Base-by-base conservation (phyloP, 2,113 vertebrate species). In the Kryptolebias marmoratus region DNA sequence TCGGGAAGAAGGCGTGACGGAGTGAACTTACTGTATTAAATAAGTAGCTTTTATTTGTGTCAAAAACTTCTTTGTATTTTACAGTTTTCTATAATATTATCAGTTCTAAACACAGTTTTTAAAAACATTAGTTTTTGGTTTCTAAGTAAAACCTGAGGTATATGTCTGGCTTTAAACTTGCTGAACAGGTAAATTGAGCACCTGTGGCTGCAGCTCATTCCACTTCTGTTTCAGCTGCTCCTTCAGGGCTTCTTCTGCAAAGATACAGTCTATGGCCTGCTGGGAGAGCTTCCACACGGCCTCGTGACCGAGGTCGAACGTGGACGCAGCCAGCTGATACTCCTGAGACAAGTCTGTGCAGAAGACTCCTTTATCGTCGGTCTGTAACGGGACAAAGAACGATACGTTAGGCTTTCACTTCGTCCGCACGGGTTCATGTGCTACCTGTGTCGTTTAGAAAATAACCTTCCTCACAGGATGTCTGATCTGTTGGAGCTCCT, bases 361-460 rank as follows among this genome's bases (percentile, higher is more conserved):
- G 90, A 99, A 99, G 71, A 99, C 93, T 2, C 97, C 98, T 85
- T 99, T 99, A 85, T 98, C 97, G 59, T 99, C 98, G 0, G 98
- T 98, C 98, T 99, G 90, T 36, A 83, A 61, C 7, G 31, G 14
- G 53, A 73, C 39, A 71, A 80, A 28, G 2, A 59, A 73, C 11
- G 44, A 11, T 22, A 42, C 5, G 39, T 42, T 10, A 42, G 39
- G 39, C 39, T 36, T 36, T 36, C 22, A 22, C 22, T 22, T 22
- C 22, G 22, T 22, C 22, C 22, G 22, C 22, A 22, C 22, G 22
- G 22, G 22, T 22, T 22, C 22, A 10, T 42, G 39, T 42, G 39
- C 39, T 10, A 9, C 39, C 9, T 42, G 39, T 42, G 39, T 36
- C 36, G 0, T 36, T 36, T 36, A 36, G 3, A 36, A 36, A 36